Base-by-base conservation (phyloP, 53 echinoderm and acorn worm species). In the Crossaster papposus region DNA sequence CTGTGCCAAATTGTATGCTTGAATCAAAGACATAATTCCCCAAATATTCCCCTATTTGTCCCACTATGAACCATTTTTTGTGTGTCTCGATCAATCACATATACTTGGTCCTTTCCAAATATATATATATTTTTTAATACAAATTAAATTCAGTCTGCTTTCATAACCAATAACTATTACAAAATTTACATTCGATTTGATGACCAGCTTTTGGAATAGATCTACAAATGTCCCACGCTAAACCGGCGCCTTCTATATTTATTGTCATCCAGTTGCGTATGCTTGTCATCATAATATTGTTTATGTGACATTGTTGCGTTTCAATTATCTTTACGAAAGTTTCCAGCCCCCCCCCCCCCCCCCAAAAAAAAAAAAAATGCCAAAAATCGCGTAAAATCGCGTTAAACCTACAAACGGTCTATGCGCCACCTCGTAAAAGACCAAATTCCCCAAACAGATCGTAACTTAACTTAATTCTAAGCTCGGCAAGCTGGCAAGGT, bases 301-400 rank as follows among this genome's bases (percentile, higher is more conserved):
- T 82, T 82, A 82, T 82, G 82, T 82, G 82, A 68, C 30, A 68
- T 30, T 10, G 36, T 65, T 33, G 44, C 68, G 11, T 37, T 82
- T 38, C 33, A n/a, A n/a, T 52, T 36, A 35, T 8, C 63, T 18
- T 64, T 29, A 64, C 31, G 17, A 76, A 81, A 63, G 13, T 2
- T 30, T 51, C 51, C 30, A 7, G 22, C 15, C 2, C 58, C 58
- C 22, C 58, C n/a, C n/a, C n/a, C n/a, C n/a, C n/a, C n/a, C n/a
- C n/a, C n/a, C n/a, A n/a, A n/a, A n/a, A n/a, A n/a, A n/a, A n/a
- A n/a, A n/a, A n/a, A n/a, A n/a, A n/a, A n/a, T n/a, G n/a, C n/a
- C n/a, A n/a, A n/a, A n/a, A n/a, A n/a, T 81, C 62, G 32, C 63
- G 62, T 58, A 26, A 54, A 58, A 17, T 68, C 50, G 44, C 68